phyloP scores from a whole-genome alignment of 2,113 vertebrate species.

The Cacatua alba region DNA sequence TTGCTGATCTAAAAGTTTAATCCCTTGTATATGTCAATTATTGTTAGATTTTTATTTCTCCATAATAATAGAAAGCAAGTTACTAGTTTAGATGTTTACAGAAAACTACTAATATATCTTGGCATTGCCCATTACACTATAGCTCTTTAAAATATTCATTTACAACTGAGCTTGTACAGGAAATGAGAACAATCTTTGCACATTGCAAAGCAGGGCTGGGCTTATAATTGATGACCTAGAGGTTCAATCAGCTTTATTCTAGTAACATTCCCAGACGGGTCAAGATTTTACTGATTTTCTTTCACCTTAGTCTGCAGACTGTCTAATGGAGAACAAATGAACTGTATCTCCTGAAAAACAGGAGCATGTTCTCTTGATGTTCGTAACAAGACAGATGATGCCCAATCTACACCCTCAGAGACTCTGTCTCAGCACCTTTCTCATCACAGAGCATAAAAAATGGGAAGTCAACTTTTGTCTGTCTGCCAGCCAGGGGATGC shows the following conservation, averaged over 20 bases:
- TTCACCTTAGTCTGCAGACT: neutral
- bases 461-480: constrained; percentile 12
- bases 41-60: neutral
- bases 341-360: neutral
- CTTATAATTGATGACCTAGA: neutral
- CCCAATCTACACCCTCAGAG: neutral
- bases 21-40: neutral
- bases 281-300: neutral
- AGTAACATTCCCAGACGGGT: neutral
- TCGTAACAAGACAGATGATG: neutral
- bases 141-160: neutral
- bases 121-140: neutral
- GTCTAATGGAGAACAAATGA: neutral
- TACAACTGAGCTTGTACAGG: neutral
- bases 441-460: neutral
- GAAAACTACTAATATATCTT: neutral
- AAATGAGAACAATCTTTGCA: neutral
- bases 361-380: neutral
- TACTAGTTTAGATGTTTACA: neutral
- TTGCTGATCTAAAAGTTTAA: neutral
- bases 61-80: neutral
- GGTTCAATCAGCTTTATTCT: neutral
- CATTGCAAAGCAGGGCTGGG: neutral
- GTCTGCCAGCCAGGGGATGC: neutral
- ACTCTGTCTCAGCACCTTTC: neutral